Evolutionary conservation across 2,797 vertebrate species (phyloP).

Genomic region (Glossophaga mutica): DNA sequence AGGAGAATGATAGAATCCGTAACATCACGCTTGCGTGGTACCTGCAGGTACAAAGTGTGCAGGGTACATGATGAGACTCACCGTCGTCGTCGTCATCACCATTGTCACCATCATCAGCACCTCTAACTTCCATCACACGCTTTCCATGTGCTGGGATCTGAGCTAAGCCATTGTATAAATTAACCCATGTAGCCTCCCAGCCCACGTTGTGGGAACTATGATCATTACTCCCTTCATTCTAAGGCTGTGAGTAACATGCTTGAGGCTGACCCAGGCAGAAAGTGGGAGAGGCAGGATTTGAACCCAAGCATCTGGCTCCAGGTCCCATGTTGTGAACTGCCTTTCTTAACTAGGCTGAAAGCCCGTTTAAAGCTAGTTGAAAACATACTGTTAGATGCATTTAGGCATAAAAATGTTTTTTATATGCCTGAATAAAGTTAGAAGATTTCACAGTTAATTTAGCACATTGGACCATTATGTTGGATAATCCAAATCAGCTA

Average conservation of each 20-base stretch:
- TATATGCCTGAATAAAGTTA: conserved; percentile 13
- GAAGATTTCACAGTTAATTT: conserved; percentile 25
- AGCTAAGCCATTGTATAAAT: neutral
- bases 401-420: neutral
- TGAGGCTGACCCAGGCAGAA: neutral
- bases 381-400: neutral
- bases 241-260: neutral
- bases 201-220: accelerated
- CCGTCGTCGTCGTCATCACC: accelerated
- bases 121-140: neutral
- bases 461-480: neutral
- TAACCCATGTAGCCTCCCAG: neutral
- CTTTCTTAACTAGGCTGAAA: neutral
- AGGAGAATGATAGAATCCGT: neutral
- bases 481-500: neutral
- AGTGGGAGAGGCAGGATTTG: neutral
- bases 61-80: neutral
- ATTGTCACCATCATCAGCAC: neutral
- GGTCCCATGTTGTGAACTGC: neutral
- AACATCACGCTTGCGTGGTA: accelerated
- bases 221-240: neutral
- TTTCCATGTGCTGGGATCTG: neutral
- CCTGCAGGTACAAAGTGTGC: neutral
- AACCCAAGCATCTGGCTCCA: neutral
- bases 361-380: neutral